Evolutionary conservation across 2,888 invertebrate genomes (phyloP), one percentile per base, ranked within the genome.

Genomic region (Xestia xanthographa): DNA sequence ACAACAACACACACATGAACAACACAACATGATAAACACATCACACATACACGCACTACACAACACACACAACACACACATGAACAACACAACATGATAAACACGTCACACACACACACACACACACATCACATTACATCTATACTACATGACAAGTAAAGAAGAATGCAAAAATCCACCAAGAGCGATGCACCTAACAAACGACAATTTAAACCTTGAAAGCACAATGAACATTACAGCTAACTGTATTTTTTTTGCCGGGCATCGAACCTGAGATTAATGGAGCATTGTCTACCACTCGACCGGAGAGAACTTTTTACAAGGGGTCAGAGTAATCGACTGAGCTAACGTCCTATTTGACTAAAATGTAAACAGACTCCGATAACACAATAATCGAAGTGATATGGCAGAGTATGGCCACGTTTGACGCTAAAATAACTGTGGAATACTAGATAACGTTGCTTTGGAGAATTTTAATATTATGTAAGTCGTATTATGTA

Each of bases 181-280:
- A 41, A 41, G 41, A 41, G 41, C 9, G 41, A 41, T 41, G 41
- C 9, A 41, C 41, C 6, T 48, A 48, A 20, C 48, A 48, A 48
- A 8, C 22, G 48, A 22, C 48, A 48, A 48, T 22, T 48, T 48
- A 48, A 77, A 56, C 63, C 56, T 65, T 65, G 56, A 82, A 75
- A 41, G 26, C 45, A 75, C 62, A 65, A 82, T 34, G 22, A 77
- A 43, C 53, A 63, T 29, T 12, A 66, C 22, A 60, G 66, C 53
- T 72, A 78, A 78, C 70, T 20, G 43, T 67, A 22, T 66, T 63
- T 82, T 45, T 81, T 60, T 62, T 63, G 38, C n/a, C 79, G 79
- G 79, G 48, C 86, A 41, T 83, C 79, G 86, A 83, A 83, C 86
- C 38, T 66, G 86, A 86, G 67, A 60, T 48, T 86, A 71, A 83